These are phyloP conservation scores for Aporrectodea caliginosa DNA, from an alignment of 1,140 invertebrate genomes.

Conservation along the genomic window DNA sequence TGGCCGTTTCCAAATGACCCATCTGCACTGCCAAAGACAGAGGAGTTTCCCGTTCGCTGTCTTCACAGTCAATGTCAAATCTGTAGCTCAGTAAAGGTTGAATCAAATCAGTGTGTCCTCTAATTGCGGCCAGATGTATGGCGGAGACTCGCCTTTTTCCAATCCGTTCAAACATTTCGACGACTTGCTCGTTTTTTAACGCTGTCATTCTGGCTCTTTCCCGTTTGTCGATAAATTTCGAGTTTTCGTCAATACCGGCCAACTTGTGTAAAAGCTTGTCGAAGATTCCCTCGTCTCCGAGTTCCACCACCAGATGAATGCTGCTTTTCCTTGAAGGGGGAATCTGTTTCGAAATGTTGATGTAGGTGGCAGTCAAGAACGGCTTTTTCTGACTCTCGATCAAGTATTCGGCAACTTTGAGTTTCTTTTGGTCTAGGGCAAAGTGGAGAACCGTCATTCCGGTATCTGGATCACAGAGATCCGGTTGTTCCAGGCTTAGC, in stretches of 20 bases:
- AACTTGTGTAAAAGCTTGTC: conserved; percentile 5
- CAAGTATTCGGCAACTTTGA: not conserved
- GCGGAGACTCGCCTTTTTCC: conserved; percentile 1
- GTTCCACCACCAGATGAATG: conserved; percentile 8
- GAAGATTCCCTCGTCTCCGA: conserved; percentile 10
- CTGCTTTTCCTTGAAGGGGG: not conserved
- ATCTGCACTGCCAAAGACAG: conserved; percentile 15
- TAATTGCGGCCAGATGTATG: conserved; percentile 16
- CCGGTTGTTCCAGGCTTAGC: conserved; percentile 9
- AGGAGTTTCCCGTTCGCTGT: conserved; percentile 18
- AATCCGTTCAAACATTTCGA: not conserved
- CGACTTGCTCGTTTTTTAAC: not conserved
- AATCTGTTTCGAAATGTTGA: not conserved
- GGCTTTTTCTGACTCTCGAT: not conserved
- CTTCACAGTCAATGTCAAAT: conserved; percentile 4
- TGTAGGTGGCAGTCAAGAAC: conserved; percentile 5
- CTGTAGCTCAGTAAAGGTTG: not conserved
- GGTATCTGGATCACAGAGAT: not conserved
- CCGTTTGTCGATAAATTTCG: not conserved
- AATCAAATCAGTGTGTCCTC: not conserved
- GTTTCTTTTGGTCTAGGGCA: conserved; percentile 2
- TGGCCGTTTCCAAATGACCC: conserved; percentile 7
- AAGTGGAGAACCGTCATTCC: conserved; percentile 6
- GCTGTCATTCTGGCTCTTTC: not conserved
- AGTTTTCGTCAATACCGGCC: not conserved